Percentiles rank a stretch among this genome's conserved stretches.
These are phyloP conservation scores for Xiphorhynchus elegans DNA, from an alignment of 2,113 vertebrate species.

Conservation along the genomic window DNA sequence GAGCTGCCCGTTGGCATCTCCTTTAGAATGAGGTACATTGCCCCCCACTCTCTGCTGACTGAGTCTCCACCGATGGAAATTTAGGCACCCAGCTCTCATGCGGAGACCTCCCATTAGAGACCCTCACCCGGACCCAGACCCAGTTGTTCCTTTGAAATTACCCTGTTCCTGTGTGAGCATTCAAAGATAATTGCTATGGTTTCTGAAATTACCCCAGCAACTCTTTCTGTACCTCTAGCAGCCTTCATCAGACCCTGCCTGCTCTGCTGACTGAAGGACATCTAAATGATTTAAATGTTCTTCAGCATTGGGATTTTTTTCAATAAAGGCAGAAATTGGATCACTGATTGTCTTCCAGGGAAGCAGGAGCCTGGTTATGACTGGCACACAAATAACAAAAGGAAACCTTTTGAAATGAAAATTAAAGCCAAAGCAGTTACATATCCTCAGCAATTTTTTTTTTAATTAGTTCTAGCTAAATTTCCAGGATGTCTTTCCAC, in stretches of 20 bases:
- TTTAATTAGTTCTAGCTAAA: conserved; percentile 1
- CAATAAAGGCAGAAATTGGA: background rate
- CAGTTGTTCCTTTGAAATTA: background rate
- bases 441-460: background rate
- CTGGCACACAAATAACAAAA: conserved; percentile 21
- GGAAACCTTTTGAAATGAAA: conserved; percentile 20
- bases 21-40: background rate
- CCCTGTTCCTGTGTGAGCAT: background rate
- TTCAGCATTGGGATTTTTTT: background rate
- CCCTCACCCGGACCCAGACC: background rate
- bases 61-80: background rate
- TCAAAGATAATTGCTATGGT: background rate
- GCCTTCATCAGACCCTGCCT: background rate
- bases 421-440: background rate
- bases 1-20: background rate
- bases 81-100: background rate
- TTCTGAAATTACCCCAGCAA: background rate
- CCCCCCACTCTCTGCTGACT: background rate
- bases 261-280: background rate
- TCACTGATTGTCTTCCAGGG: background rate
- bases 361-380: background rate
- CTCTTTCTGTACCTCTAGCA: background rate
- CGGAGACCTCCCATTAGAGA: background rate
- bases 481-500: conserved; percentile 16
- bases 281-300: background rate